Evolutionary conservation across 2,888 invertebrate species (phyloP).

Genomic region (Sympetrum striolatum): DNA sequence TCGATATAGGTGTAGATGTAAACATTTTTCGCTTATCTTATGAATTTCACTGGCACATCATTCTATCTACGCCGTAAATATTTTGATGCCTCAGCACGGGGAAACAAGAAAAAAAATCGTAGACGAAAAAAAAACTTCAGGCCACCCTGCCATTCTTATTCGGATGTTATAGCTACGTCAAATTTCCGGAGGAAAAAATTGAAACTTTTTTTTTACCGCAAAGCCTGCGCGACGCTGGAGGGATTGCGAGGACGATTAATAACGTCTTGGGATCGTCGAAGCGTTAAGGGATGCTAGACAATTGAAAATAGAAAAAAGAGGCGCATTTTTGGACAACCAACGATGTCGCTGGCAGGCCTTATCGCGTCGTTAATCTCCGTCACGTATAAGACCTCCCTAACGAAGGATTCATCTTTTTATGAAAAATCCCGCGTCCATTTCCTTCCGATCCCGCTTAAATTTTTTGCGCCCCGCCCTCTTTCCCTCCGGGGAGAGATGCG

Average conservation of each 20-base stretch:
- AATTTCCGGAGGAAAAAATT: no score
- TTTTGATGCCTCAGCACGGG: no score
- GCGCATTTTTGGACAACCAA: background rate
- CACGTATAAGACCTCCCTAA: slow-evolving; percentile 18
- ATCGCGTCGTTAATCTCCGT: slow-evolving; percentile 28
- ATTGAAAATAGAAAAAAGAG: background rate
- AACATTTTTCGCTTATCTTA: no score
- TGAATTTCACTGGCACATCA: no score
- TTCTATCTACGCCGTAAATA: no score
- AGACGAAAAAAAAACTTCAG: no score
- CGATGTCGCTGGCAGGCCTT: background rate
- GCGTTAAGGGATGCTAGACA: background rate
- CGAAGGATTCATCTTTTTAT: slow-evolving; percentile 28
- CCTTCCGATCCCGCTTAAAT: background rate
- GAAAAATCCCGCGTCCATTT: background rate
- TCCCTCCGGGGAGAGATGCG: background rate
- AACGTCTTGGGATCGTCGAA: background rate
- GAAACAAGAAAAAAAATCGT: no score
- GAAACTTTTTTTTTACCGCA: no score
- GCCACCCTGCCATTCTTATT: no score
- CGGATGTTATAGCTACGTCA: no score
- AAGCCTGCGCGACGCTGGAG: background rate
- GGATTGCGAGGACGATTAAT: slow-evolving; percentile 9
- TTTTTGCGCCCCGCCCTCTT: background rate
- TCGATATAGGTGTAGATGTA: no score